These are phyloP conservation scores for Sciaenops ocellatus DNA, from an alignment of 2,797 vertebrate species.

Conservation along the genomic window DNA sequence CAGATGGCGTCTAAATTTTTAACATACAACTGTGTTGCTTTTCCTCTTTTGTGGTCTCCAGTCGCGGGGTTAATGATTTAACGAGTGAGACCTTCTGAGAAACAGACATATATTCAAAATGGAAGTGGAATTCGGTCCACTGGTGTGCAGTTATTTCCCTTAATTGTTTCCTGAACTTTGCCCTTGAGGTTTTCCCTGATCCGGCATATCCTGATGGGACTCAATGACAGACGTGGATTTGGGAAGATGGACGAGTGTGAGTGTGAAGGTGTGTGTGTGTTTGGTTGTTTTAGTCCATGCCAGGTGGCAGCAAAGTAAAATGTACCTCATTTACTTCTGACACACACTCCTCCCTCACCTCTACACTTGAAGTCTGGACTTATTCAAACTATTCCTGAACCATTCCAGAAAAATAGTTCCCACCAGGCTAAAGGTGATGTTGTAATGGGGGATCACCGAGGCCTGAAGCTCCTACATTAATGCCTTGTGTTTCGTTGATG, in stretches of 20 bases:
- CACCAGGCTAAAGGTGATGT: conserved; percentile 45
- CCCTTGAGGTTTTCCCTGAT: conserved; percentile 76
- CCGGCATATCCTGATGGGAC: conserved; percentile 74
- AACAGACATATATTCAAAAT: conserved; percentile 67
- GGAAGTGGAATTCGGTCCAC: conserved; percentile 45
- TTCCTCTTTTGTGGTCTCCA: conserved; percentile 60
- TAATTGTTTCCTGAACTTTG: conserved; percentile 88
- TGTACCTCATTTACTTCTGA: conserved; percentile 71
- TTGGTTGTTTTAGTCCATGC: conserved; percentile 27
- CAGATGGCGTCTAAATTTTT: conserved; percentile 59
- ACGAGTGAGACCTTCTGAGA: conserved; percentile 68
- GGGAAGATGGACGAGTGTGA: conserved; percentile 58
- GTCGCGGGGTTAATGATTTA: conserved; percentile 74
- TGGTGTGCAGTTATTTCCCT: conserved; percentile 73
- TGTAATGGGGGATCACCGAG: conserved; percentile 45
- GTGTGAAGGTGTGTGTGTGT: conserved; percentile 33
- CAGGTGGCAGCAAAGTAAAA: conserved; percentile 72
- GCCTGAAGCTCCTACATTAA: conserved; percentile 39
- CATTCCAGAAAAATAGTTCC: conserved; percentile 59
- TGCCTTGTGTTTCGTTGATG: conserved; percentile 18
- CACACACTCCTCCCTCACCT: conserved; percentile 65
- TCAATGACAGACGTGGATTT: conserved; percentile 60
- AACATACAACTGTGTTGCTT: conserved; percentile 55
- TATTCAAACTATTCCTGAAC: conserved; percentile 36
- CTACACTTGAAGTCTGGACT: conserved; percentile 43